Percentiles rank a stretch among this genome's conserved stretches.
phyloP scores from a whole-genome alignment of 2,797 vertebrate genomes.

The Phrynocephalus guinanensis region DNA sequence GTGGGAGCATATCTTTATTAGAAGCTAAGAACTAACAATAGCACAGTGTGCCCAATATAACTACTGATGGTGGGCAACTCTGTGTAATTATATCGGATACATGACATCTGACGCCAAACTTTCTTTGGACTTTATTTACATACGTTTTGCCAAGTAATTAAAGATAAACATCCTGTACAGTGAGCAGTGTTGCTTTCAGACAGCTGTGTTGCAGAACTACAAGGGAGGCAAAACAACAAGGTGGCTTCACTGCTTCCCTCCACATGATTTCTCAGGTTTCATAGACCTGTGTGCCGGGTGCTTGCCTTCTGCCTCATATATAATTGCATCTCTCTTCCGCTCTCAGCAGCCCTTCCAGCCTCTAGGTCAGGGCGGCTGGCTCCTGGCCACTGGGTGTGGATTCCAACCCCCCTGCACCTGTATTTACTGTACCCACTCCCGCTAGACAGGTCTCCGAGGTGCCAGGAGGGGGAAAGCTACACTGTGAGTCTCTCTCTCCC shows the following conservation, averaged over 20 bases:
- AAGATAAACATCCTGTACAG: conserved; percentile 25
- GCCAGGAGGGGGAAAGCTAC: no score
- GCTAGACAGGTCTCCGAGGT: no score
- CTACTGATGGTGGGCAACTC: conserved; percentile 58
- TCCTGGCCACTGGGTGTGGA: no score
- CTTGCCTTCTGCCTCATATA: no score
- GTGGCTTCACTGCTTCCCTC: neutral
- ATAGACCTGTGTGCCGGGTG: no score
- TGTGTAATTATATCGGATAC: conserved; percentile 66
- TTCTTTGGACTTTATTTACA: conserved; percentile 54
- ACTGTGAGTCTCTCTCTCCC: no score
- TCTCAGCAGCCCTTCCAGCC: no score
- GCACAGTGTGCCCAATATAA: conserved; percentile 61
- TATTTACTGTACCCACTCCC: no score
- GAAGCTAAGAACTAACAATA: conserved; percentile 72
- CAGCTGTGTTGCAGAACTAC: conserved; percentile 26
- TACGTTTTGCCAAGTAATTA: conserved; percentile 48
- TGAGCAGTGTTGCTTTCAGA: conserved; percentile 19
- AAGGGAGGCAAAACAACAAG: neutral
- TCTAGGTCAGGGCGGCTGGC: no score
- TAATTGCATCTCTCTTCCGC: no score
- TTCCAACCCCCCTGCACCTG: no score
- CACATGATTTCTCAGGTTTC: no score
- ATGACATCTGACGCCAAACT: conserved; percentile 50
- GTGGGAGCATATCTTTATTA: conserved; percentile 62